Evolutionary conservation across 2,888 invertebrate species (phyloP).

Genomic region (Conus canariensis): DNA sequence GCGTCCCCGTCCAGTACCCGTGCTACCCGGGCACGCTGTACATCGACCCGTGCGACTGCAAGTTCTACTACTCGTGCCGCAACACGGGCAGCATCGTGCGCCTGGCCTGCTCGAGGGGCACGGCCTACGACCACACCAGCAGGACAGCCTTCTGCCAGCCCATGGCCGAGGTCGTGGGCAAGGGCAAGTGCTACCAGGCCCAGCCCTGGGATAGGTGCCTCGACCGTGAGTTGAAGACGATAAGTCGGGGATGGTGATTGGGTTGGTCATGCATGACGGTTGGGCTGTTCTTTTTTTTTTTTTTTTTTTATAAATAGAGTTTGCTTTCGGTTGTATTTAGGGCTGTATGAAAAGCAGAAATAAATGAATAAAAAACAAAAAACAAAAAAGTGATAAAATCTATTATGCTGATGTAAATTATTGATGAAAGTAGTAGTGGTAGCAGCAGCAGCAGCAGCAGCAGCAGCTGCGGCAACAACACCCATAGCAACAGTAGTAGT

Average conservation of each 20-base stretch:
- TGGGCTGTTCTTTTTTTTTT: neutral
- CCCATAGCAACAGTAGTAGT: too few species aligned
- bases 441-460: too few species aligned
- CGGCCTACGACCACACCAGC: conserved; percentile 30
- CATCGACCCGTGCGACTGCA: conserved; percentile 40
- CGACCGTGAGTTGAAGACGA: conserved; percentile 6
- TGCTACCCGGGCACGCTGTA: neutral
- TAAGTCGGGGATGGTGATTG: neutral
- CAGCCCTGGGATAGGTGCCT: conserved; percentile 24
- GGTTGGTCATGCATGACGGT: neutral
- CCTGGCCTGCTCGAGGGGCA: neutral
- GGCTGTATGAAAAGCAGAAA: too few species aligned
- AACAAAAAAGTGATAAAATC: too few species aligned
- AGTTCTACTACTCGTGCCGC: conserved; percentile 27
- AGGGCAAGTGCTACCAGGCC: conserved; percentile 6
- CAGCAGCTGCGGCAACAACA: too few species aligned
- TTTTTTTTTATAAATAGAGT: neutral
- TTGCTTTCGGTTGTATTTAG: too few species aligned
- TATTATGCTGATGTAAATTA: too few species aligned
- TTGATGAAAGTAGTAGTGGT: too few species aligned
- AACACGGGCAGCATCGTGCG: neutral
- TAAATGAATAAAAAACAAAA: too few species aligned
- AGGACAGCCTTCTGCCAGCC: neutral
- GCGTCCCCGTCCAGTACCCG: conserved; percentile 32
- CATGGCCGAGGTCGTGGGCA: neutral